phyloP scores from a whole-genome alignment of 2,888 invertebrate genomes.

The Syrista parreyssii region DNA sequence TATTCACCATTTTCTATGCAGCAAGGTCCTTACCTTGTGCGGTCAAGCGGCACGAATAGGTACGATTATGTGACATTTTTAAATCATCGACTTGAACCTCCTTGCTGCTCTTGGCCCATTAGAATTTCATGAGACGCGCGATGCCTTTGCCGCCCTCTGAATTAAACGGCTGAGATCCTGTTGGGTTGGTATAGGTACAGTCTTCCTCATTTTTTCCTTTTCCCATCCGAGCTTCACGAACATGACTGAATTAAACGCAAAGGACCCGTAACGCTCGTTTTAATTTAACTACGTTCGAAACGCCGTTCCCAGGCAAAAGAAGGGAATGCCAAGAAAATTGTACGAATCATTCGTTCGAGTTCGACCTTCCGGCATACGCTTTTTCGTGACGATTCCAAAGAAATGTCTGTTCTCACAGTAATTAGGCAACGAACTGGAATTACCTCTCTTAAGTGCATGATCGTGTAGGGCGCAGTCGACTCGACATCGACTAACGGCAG shows the following conservation, averaged over 20 bases:
- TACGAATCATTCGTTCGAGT: not conserved
- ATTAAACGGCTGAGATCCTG: not conserved
- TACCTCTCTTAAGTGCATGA: conserved; percentile 20
- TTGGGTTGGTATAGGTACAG: not conserved
- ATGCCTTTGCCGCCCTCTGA: not conserved
- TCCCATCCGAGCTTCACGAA: not conserved
- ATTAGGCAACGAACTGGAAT: not conserved
- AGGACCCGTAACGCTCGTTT: not conserved
- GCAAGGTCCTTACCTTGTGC: not conserved
- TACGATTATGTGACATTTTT: not conserved
- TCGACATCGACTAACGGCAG: conserved; percentile 22
- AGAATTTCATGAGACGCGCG: conserved; percentile 1
- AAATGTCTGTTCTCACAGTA: not conserved
- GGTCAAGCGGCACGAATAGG: not conserved
- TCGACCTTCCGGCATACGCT: not conserved
- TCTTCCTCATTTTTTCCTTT: not conserved
- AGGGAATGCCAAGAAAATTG: not conserved
- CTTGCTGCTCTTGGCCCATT: not conserved
- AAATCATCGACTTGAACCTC: not conserved
- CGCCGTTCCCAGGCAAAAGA: not conserved
- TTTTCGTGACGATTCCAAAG: not conserved
- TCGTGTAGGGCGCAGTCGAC: conserved; percentile 30
- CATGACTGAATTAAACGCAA: not conserved
- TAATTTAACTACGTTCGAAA: not conserved
- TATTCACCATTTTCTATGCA: not conserved